Conservation (phyloP, 2,113 vertebrate species). For the Glaucomys volans region DNA sequence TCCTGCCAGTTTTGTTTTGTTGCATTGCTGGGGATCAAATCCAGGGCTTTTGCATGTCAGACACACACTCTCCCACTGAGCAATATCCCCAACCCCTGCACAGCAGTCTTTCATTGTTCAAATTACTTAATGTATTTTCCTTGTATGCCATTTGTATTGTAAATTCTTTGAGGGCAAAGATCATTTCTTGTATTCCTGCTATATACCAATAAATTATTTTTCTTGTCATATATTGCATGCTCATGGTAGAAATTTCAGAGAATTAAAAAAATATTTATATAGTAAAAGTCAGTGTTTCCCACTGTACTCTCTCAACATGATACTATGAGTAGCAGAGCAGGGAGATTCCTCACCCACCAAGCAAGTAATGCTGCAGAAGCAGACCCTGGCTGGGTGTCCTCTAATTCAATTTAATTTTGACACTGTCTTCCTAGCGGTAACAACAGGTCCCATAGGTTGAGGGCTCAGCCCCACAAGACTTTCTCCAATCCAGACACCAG, state of each 20-base stretch:
- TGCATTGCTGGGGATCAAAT: too few species aligned
- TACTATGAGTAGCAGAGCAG: too few species aligned
- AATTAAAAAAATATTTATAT: neutral
- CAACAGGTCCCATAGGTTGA: neutral
- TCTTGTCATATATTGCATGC: neutral
- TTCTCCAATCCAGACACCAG: neutral
- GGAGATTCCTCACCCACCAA: too few species aligned
- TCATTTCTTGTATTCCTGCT: neutral
- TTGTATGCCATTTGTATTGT: neutral
- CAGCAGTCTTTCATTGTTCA: neutral
- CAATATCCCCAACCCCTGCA: too few species aligned
- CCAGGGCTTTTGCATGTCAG: too few species aligned
- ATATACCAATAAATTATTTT: neutral
- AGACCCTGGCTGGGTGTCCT: neutral
- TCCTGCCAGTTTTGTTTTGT: neutral
- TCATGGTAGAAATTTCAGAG: constrained; percentile 15
- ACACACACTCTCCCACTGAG: neutral
- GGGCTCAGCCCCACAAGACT: neutral
- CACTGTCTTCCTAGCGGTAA: neutral
- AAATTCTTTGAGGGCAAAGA: neutral
- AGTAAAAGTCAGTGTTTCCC: neutral
- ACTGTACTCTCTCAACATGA: neutral
- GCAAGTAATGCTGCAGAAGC: neutral
- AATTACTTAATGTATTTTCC: neutral
- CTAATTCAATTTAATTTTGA: neutral